phyloP scores from a whole-genome alignment of 64 coral and sea anemone genomes.

The Actinia tenebrosa region DNA sequence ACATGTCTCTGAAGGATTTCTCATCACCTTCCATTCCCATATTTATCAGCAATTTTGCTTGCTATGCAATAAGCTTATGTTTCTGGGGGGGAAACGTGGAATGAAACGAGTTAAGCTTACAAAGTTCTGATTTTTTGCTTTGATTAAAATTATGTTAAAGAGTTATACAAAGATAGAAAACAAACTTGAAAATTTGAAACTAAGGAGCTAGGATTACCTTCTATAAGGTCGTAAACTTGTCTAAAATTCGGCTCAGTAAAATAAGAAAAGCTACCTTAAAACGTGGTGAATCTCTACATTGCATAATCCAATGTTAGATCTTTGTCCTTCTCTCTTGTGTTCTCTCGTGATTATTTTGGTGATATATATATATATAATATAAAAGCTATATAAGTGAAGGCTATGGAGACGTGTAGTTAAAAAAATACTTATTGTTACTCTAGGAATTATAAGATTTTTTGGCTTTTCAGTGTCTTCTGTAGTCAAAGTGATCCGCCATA shows the following conservation, averaged over 20 bases:
- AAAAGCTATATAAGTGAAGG: neutral
- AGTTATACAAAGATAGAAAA: neutral
- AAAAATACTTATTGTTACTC: neutral
- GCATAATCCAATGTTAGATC: neutral
- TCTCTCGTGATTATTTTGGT: neutral
- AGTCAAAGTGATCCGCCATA: neutral
- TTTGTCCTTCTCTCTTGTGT: neutral
- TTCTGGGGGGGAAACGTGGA: neutral
- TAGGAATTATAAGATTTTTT: neutral
- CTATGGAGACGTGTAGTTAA: neutral
- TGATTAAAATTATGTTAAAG: neutral
- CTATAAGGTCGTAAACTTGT: neutral
- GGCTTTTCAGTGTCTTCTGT: neutral
- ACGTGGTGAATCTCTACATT: neutral
- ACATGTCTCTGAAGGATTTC: conserved; percentile 8
- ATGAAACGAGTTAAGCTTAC: neutral
- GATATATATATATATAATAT: neutral
- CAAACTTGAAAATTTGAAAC: neutral
- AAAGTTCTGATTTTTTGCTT: too few species aligned
- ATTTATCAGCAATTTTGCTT: neutral
- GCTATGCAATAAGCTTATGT: neutral
- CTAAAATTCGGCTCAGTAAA: neutral
- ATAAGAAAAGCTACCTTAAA: neutral
- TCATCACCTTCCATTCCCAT: neutral
- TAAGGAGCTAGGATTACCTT: neutral